Base-by-base conservation (phyloP, 2,113 vertebrate genomes). In the Butorides virescens region DNA sequence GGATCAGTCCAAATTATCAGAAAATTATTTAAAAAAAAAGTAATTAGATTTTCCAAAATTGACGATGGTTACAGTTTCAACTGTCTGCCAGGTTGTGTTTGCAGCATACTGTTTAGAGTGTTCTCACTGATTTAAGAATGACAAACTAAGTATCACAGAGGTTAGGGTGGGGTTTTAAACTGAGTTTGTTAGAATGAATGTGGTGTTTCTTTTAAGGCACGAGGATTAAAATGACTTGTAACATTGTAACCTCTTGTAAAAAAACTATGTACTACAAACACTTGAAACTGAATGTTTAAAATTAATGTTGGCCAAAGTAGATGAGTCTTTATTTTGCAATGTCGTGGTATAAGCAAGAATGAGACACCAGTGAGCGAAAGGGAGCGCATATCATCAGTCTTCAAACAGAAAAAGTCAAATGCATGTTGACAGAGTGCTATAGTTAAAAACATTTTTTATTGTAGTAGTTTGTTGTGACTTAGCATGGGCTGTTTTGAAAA, bases 181-280 rank as follows among this genome's bases (percentile, higher is more conserved):
- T 12, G n/a, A n/a, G 15, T 71, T 66, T 72, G 20, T 36, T 56
- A 29, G 52, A 76, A 46, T 56, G 32, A 72, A 23, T 55, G 27
- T 50, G 66, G 5, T 61, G 27, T 67, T 76, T 86, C 70, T 86
- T 76, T 44, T 66, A 66, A 81, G 42, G 25, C 23, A 13, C 27
- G 76, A 11, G 4, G 21, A 56, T 62, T 71, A 61, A 86, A 55
- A 10, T 44, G 2, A 72, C 36, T 8, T 56, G n/a, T 42, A 42
- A 59, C 80, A 22, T 37, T 76, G 86, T 78, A 71, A 77, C 42
- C 34, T 77, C 1, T 36, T 81, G 27, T 56, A 77, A 73, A 72
- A 27, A 1, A 2, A 15, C n/a, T 42, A 0, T 22, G 20, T 52
- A 19, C 18, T 34, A 49, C 17, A 44, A 32, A 3, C 30, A 18